These are phyloP conservation scores for Dynastes maya DNA, from an alignment of 2,888 invertebrate species.

Conservation along the genomic window DNA sequence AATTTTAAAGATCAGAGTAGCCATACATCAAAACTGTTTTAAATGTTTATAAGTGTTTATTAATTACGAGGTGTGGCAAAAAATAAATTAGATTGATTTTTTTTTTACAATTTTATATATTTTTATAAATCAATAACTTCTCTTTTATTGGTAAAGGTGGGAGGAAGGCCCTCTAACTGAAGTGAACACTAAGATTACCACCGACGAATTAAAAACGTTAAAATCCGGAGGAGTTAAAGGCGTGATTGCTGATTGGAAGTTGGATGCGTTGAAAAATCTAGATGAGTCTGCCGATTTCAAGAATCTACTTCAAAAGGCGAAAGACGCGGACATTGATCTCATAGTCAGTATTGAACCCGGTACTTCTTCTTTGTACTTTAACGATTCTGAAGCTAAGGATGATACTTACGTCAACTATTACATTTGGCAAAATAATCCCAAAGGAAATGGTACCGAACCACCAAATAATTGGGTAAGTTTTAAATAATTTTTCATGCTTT, in stretches of 20 bases:
- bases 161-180: slow-evolving; percentile 86
- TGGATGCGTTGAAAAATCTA: slow-evolving; percentile 77
- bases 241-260: slow-evolving; percentile 78
- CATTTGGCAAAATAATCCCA: slow-evolving; percentile 78
- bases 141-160: slow-evolving; percentile 71
- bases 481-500: neutral
- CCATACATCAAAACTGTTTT: no score
- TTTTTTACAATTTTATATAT: no score
- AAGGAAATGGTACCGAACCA: slow-evolving; percentile 67
- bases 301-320: slow-evolving; percentile 71
- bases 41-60: no score
- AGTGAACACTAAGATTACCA: slow-evolving; percentile 69
- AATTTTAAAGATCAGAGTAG: no score
- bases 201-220: slow-evolving; percentile 64
- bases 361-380: slow-evolving; percentile 83
- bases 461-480: slow-evolving; percentile 85
- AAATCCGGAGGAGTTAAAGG: slow-evolving; percentile 74
- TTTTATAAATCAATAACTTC: no score
- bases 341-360: slow-evolving; percentile 86
- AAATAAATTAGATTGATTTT: no score
- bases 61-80: no score
- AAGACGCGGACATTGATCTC: slow-evolving; percentile 74
- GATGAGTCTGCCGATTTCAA: slow-evolving; percentile 71
- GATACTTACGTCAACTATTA: slow-evolving; percentile 82
- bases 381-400: slow-evolving; percentile 74